A percentile compares a stretch with the other conserved stretches of the same genome.
These are phyloP conservation scores for Gallinago undulata DNA, from an alignment of 2,113 vertebrate species.

Conservation along the genomic window DNA sequence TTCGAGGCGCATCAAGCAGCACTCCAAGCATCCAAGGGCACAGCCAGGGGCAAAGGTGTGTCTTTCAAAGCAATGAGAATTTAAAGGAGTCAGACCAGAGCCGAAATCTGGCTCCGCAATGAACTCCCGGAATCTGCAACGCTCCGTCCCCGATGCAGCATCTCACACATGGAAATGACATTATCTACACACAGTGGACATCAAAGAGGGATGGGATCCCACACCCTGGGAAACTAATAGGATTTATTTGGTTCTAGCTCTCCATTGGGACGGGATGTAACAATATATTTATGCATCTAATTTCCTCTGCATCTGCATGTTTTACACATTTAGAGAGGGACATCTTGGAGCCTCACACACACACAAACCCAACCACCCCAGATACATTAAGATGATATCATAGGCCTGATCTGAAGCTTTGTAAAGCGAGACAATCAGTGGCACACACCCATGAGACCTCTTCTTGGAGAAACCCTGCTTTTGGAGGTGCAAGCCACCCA, in stretches of 20 bases:
- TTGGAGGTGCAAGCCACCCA: neutral
- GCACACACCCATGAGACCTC: neutral
- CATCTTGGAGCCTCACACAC: neutral
- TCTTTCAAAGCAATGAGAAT: neutral
- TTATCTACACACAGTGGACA: constrained; percentile 58
- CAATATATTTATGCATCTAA: constrained; percentile 23
- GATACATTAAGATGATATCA: neutral
- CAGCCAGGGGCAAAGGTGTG: neutral
- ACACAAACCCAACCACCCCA: neutral
- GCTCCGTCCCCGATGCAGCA: neutral
- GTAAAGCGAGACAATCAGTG: neutral
- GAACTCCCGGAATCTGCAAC: neutral
- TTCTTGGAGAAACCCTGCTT: neutral
- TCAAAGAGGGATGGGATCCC: constrained; percentile 42
- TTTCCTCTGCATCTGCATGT: neutral
- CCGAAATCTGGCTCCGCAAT: neutral
- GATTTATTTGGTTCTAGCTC: constrained; percentile 60
- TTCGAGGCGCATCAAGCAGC: neutral
- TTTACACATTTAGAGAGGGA: neutral
- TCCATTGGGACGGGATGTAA: constrained; percentile 6
- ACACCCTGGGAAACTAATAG: constrained; percentile 43
- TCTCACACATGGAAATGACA: constrained; percentile 46
- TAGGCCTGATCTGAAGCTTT: neutral
- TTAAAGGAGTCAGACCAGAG: neutral
- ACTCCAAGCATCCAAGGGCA: neutral